Evolutionary conservation across 2,797 vertebrate species (phyloP).

Genomic region (Leuciscus waleckii): DNA sequence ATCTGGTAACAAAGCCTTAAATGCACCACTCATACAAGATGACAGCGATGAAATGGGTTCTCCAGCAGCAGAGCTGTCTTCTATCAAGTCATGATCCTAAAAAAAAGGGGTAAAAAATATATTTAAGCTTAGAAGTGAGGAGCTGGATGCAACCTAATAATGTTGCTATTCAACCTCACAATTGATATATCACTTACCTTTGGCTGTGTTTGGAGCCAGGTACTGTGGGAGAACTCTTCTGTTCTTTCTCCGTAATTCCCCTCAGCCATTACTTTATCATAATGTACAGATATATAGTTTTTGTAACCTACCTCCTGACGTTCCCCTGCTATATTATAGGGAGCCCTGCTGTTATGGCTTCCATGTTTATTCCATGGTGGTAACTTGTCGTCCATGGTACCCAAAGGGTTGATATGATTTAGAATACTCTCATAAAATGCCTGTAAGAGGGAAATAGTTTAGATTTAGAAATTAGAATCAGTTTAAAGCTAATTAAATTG

Average conservation of each 20-base stretch:
- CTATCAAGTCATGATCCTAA: conserved; percentile 12
- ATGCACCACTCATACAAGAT: conserved; percentile 45
- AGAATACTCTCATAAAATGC: neutral
- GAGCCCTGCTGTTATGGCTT: neutral
- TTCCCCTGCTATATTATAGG: neutral
- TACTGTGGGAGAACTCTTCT: neutral
- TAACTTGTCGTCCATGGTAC: conserved; percentile 46
- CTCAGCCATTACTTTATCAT: conserved; percentile 4
- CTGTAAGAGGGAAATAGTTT: neutral
- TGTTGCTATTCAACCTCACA: neutral
- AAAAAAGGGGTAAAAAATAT: neutral
- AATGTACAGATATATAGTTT: neutral
- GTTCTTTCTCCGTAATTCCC: conserved; percentile 7
- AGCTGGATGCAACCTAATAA: neutral
- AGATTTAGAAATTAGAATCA: neutral
- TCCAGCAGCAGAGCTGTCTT: neutral
- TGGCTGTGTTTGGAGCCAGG: conserved; percentile 14
- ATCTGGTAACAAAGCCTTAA: conserved; percentile 32
- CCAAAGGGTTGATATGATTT: neutral
- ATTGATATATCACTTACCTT: neutral
- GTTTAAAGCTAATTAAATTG: neutral
- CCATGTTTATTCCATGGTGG: conserved; percentile 38
- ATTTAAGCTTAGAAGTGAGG: neutral
- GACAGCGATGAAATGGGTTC: conserved; percentile 18
- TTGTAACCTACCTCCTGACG: conserved; percentile 20